phyloP scores from a whole-genome alignment of 2,797 vertebrate species.

The Myotis findleyi region DNA sequence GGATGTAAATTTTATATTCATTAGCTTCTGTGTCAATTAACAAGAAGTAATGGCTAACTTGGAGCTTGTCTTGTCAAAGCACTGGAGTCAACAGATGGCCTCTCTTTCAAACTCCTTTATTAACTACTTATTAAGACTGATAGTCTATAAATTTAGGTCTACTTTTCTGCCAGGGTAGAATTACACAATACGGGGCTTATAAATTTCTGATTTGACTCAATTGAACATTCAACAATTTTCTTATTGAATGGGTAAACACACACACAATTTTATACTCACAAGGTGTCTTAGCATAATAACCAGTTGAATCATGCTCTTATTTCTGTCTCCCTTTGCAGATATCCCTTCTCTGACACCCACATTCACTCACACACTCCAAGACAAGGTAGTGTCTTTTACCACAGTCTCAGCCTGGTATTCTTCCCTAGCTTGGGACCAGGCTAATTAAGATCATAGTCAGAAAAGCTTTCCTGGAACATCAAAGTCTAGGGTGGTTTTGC shows the following conservation, averaged over 20 bases:
- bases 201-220: conserved; percentile 19
- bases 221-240: background rate
- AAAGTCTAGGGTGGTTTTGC: background rate
- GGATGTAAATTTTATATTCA: conserved; percentile 56
- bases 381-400: background rate
- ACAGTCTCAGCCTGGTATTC: background rate
- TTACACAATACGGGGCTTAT: background rate
- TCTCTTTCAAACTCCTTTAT: conserved; percentile 58
- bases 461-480: background rate
- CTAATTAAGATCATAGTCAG: background rate
- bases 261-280: background rate
- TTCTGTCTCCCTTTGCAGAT: background rate
- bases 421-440: background rate
- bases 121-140: conserved; percentile 67
- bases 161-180: background rate
- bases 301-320: background rate
- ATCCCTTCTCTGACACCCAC: background rate
- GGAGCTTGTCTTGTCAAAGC: conserved; percentile 46
- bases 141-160: conserved; percentile 53
- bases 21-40: conserved; percentile 60
- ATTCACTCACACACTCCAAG: background rate
- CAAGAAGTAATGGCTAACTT: conserved; percentile 61
- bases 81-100: conserved; percentile 41
- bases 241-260: background rate
- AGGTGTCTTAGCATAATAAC: background rate